phyloP scores from a whole-genome alignment of 2,888 invertebrate species.

The Agrochola litura region DNA sequence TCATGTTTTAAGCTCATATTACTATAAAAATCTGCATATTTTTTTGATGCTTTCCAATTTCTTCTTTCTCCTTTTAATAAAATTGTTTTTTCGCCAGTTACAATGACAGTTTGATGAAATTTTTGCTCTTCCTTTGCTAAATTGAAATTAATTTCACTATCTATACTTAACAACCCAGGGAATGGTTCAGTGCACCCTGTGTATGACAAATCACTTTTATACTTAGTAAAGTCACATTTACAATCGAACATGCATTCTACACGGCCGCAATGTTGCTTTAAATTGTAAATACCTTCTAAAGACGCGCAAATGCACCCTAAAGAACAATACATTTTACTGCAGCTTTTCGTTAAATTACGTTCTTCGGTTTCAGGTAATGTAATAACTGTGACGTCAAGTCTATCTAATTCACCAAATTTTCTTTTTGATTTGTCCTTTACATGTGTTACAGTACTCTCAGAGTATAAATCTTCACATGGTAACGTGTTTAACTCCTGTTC shows the following conservation, averaged over 20 bases:
- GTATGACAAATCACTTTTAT: constrained; percentile 75
- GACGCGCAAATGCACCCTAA: constrained; percentile 93
- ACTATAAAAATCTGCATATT: constrained; percentile 90
- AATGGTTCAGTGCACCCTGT: constrained; percentile 72
- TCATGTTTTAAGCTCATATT: constrained; percentile 75
- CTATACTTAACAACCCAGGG: constrained; percentile 82
- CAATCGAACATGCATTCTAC: constrained; percentile 91
- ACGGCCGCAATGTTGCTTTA: constrained; percentile 91
- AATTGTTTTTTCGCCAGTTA: constrained; percentile 92
- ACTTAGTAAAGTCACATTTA: constrained; percentile 82
- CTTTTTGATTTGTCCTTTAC: constrained; percentile 82
- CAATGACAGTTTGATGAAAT: constrained; percentile 93
- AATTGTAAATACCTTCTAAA: constrained; percentile 82
- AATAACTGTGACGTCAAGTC: constrained; percentile 92
- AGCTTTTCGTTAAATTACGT: constrained; percentile 68
- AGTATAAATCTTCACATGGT: constrained; percentile 62
- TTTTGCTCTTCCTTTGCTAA: constrained; percentile 93
- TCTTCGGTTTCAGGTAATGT: constrained; percentile 80
- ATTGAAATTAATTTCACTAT: constrained; percentile 88
- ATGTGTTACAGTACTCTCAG: constrained; percentile 35
- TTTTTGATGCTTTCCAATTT: constrained; percentile 91
- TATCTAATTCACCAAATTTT: constrained; percentile 88
- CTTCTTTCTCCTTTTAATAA: constrained; percentile 91
- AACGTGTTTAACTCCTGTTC: constrained; percentile 79
- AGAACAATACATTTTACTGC: constrained; percentile 90